phyloP scores from a whole-genome alignment of 2,888 invertebrate species.

The Temnothorax unifasciatus region DNA sequence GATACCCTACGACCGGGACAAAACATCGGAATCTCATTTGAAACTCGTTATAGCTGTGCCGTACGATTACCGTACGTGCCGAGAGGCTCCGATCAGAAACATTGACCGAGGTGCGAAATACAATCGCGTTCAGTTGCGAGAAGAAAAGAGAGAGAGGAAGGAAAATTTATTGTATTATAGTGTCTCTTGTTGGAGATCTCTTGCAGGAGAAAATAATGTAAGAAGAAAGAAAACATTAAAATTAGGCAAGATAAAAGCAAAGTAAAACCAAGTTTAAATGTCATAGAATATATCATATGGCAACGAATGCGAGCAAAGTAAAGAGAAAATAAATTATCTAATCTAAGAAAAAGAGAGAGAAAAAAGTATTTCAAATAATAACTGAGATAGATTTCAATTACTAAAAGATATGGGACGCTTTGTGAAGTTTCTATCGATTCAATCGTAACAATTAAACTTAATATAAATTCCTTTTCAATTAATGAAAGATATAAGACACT shows the following conservation, averaged over 20 bases:
- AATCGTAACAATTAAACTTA: not conserved
- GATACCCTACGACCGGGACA: slow-evolving; percentile 69
- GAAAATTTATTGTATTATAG: slow-evolving; percentile 20
- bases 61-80: slow-evolving; percentile 40
- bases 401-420: not conserved
- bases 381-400: not conserved
- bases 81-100: slow-evolving; percentile 38
- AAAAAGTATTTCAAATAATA: not conserved
- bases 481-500: not conserved
- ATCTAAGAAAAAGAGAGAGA: not conserved
- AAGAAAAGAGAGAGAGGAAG: not conserved
- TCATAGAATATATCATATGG: not conserved
- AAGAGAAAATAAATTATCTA: not conserved
- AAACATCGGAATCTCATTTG: slow-evolving; percentile 76
- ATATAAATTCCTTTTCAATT: not conserved
- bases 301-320: not conserved
- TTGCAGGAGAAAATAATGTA: not conserved
- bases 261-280: not conserved
- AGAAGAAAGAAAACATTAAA: not conserved
- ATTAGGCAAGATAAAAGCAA: not conserved
- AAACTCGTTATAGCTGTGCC: slow-evolving; percentile 70
- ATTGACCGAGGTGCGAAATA: slow-evolving; percentile 32
- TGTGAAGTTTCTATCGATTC: not conserved
- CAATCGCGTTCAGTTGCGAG: not conserved
- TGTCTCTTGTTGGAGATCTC: not conserved